Conservation (phyloP, 1,140 invertebrate genomes). For the Dendrolimus punctatus region DNA sequence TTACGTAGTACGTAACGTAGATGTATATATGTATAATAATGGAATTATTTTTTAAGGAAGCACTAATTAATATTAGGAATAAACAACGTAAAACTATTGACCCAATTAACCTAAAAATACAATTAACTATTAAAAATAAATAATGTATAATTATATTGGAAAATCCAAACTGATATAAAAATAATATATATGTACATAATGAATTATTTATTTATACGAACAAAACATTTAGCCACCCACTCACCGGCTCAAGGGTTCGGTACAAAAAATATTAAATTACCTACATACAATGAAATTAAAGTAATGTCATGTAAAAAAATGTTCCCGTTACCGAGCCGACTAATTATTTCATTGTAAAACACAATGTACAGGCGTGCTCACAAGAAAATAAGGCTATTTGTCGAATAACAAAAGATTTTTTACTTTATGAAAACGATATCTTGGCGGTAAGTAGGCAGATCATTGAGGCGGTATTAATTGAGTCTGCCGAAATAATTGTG, state of each 20-base stretch:
- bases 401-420: conserved; percentile 48
- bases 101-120: no score
- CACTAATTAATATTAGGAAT: no score
- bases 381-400: conserved; percentile 61
- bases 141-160: no score
- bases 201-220: neutral
- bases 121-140: no score
- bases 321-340: conserved; percentile 55
- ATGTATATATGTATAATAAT: no score
- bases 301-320: conserved; percentile 41
- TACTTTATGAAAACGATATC: conserved; percentile 45
- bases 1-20: no score
- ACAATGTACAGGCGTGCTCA: conserved; percentile 58
- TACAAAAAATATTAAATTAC: conserved; percentile 71
- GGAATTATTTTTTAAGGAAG: no score
- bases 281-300: conserved; percentile 47
- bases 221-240: conserved; percentile 27
- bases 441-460: conserved; percentile 35
- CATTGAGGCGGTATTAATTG: conserved; percentile 6
- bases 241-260: conserved; percentile 39
- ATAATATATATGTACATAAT: no score
- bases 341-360: conserved; percentile 66
- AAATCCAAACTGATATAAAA: no score
- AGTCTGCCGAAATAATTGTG: neutral
- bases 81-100: no score